A percentile compares a stretch with the other conserved stretches of the same genome.
These are phyloP conservation scores for Ophthalmolycus amberensis DNA, from an alignment of 2,113 vertebrate genomes.

Conservation along the genomic window DNA sequence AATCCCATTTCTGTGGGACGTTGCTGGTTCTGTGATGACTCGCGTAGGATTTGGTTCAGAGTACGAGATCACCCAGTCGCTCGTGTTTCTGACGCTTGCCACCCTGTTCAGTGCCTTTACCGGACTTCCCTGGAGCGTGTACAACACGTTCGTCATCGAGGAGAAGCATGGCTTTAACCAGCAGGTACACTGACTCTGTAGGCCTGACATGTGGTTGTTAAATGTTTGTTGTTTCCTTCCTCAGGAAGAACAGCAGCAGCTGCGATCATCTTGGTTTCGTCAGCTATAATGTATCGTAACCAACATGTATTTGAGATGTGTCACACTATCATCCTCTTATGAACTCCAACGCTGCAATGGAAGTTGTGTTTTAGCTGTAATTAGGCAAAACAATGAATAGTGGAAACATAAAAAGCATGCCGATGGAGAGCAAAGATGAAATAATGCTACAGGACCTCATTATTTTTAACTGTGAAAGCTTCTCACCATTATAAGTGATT, in stretches of 20 bases:
- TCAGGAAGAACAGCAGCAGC: neutral
- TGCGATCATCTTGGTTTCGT: neutral
- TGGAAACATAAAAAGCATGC: neutral
- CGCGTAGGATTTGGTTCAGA: slow-evolving; percentile 89
- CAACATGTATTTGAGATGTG: neutral
- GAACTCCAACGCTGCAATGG: neutral
- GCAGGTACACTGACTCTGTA: slow-evolving; percentile 84
- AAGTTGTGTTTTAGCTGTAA: neutral
- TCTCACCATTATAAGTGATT: neutral
- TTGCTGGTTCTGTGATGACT: slow-evolving; percentile 87
- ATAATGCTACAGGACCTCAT: neutral
- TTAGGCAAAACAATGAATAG: neutral
- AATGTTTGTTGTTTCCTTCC: slow-evolving; percentile 1
- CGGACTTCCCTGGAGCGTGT: slow-evolving; percentile 97
- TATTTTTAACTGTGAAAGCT: neutral
- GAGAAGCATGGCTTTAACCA: slow-evolving; percentile 99
- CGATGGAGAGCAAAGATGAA: neutral
- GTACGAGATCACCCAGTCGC: slow-evolving; percentile 95
- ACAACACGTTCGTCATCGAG: slow-evolving; percentile 98
- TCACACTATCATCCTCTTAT: neutral
- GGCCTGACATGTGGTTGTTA: neutral
- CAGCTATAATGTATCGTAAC: neutral
- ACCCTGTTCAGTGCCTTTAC: slow-evolving; percentile 95
- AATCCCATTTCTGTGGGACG: slow-evolving; percentile 94
- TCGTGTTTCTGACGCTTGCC: slow-evolving; percentile 92